Evolutionary conservation across 2,113 vertebrate species (phyloP).

Genomic region (Cinclus cinclus): DNA sequence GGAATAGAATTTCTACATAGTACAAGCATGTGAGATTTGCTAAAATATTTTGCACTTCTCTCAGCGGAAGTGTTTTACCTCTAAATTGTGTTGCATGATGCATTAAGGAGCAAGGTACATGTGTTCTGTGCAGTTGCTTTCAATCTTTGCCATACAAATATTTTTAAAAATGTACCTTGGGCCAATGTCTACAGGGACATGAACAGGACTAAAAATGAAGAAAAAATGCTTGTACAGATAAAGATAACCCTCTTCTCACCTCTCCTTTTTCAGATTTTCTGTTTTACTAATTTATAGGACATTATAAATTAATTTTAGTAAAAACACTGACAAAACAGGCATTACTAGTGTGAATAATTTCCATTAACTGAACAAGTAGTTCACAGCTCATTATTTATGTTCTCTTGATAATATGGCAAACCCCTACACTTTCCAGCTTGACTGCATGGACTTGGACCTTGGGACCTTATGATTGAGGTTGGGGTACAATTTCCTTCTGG

Average conservation of each 20-base stretch:
- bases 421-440: background rate
- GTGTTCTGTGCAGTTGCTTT: background rate
- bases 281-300: background rate
- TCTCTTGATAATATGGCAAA: background rate
- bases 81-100: background rate
- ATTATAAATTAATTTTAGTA: background rate
- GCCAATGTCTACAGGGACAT: background rate
- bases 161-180: background rate
- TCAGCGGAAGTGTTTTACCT: background rate
- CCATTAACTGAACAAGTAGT: background rate
- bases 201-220: background rate
- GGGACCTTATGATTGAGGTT: background rate
- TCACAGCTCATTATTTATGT: background rate
- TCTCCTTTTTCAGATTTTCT: background rate
- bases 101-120: background rate
- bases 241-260: background rate
- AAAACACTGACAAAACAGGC: background rate
- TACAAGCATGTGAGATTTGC: background rate
- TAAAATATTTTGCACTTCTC: background rate
- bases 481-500: background rate
- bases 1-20: slow-evolving; percentile 18
- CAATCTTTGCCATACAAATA: background rate
- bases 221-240: background rate
- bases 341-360: background rate
- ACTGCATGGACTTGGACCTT: background rate